Conservation (phyloP, 2,113 vertebrate species). For the Corythornis cristatus region DNA sequence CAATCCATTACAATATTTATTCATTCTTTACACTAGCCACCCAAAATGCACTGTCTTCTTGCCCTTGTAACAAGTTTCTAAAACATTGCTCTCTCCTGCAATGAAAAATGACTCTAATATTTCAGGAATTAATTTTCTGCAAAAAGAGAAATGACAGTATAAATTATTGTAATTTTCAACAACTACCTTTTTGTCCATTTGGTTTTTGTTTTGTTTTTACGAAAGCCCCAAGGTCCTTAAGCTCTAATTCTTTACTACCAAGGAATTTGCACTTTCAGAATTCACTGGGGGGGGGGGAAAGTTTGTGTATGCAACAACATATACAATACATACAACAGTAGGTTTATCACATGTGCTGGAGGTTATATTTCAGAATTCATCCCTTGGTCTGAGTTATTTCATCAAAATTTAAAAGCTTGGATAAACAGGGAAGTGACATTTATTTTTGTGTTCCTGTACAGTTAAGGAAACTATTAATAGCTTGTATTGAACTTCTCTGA, state of each 20-base stretch:
- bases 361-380: not conserved
- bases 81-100: not conserved
- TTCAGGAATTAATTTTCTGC: not conserved
- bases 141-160: not conserved
- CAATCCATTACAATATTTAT: not conserved
- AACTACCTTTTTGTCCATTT: not conserved
- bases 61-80: not conserved
- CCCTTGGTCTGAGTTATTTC: not conserved
- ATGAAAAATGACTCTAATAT: not conserved
- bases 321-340: not conserved
- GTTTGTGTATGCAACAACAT: not conserved
- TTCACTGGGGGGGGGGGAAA: not conserved
- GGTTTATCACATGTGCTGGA: not conserved
- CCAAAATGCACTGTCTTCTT: not conserved
- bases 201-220: not conserved
- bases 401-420: not conserved
- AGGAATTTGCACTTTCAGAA: not conserved
- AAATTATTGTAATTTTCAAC: not conserved
- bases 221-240: not conserved
- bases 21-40: not conserved
- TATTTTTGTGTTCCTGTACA: not conserved
- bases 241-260: not conserved
- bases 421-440: not conserved
- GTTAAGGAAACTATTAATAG: not conserved
- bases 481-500: not conserved